phyloP scores from a whole-genome alignment of 1,140 invertebrate genomes.

The Drosophila kepulauana region DNA sequence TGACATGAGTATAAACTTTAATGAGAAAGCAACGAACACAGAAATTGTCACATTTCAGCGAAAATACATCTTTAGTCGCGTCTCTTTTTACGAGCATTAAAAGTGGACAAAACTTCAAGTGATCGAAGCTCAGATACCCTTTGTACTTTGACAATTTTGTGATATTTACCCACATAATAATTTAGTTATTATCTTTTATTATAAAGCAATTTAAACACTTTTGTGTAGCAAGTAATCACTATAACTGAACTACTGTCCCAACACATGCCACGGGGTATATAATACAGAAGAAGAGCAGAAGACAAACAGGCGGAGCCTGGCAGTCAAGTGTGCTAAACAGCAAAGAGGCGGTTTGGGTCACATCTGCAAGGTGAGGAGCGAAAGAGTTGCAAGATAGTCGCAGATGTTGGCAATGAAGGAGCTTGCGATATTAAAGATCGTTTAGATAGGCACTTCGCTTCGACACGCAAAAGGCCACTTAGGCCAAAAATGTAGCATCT shows the following conservation, averaged over 20 bases:
- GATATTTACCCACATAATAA: background rate
- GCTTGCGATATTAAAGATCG: conserved; percentile 42
- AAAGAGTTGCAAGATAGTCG: conserved; percentile 13
- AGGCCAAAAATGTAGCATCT: conserved; percentile 74
- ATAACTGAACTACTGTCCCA: background rate
- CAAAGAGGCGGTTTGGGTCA: conserved; percentile 46
- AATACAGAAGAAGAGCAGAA: conserved; percentile 6
- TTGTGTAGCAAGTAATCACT: background rate
- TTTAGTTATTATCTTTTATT: background rate
- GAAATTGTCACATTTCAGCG: conserved; percentile 66
- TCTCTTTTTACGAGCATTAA: conserved; percentile 29
- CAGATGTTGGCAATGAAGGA: background rate
- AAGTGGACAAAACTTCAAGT: background rate
- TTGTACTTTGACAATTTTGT: background rate
- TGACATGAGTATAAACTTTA: conserved; percentile 65
- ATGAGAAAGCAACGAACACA: conserved; percentile 59
- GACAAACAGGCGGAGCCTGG: conserved; percentile 11
- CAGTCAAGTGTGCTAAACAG: conserved; percentile 48
- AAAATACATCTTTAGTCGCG: conserved; percentile 19
- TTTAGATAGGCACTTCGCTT: conserved; percentile 41
- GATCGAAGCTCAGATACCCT: conserved; percentile 8
- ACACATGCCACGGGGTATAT: background rate
- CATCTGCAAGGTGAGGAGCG: background rate
- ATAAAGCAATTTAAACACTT: too few relatives aligned
- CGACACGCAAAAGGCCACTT: conserved; percentile 76